phyloP scores from a whole-genome alignment of 37 sponge, comb jelly and placozoan genomes.

The Hormiphora californensis region DNA sequence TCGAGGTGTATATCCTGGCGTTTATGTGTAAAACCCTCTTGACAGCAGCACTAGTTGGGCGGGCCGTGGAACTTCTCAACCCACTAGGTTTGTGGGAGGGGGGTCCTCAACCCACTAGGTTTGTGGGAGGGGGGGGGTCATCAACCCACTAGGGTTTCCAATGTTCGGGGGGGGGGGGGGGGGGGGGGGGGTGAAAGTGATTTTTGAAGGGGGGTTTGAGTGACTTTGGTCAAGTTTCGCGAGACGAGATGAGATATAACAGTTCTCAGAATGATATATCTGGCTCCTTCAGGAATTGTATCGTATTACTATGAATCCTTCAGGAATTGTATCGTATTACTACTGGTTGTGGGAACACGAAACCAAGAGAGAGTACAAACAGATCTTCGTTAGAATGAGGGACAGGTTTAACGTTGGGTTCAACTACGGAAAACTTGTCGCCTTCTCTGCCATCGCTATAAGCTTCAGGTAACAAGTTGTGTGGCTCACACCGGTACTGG shows the following conservation, averaged over 20 bases:
- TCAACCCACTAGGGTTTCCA: background rate
- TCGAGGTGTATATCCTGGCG: background rate
- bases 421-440: background rate
- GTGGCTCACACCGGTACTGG: too few species aligned
- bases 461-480: background rate
- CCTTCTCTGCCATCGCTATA: background rate
- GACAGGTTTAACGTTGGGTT: background rate
- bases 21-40: background rate
- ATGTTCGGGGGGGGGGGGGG: too few species aligned
- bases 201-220: too few species aligned
- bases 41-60: background rate
- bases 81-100: background rate
- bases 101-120: background rate
- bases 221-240: too few species aligned
- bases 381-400: conserved; percentile 7
- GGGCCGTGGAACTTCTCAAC: background rate
- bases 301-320: background rate
- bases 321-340: background rate
- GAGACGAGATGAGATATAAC: too few species aligned
- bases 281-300: background rate
- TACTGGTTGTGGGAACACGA: background rate
- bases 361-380: background rate
- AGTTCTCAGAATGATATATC: too few species aligned
- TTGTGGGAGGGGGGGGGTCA: background rate
- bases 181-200: too few species aligned